phyloP scores from a whole-genome alignment of 2,113 vertebrate species.

The Empidonax alnorum region DNA sequence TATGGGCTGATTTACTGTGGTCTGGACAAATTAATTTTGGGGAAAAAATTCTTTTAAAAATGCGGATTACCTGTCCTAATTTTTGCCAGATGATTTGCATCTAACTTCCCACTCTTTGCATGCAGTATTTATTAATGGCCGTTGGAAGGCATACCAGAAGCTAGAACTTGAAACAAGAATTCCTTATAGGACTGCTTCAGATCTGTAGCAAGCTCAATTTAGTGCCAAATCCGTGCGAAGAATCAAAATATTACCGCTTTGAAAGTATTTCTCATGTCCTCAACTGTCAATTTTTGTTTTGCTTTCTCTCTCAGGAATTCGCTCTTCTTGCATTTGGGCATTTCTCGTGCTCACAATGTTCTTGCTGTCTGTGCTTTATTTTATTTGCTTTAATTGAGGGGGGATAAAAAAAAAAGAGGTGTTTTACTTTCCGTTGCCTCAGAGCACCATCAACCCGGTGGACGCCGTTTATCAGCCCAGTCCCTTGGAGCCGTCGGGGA shows the following conservation, averaged over 20 bases:
- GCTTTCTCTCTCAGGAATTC: slow-evolving; percentile 45
- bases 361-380: background rate
- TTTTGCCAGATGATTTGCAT: background rate
- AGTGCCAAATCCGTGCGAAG: background rate
- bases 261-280: slow-evolving; percentile 32
- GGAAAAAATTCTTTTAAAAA: fast-evolving
- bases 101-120: background rate
- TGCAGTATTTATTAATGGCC: background rate
- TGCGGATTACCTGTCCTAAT: background rate
- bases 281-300: slow-evolving; percentile 47
- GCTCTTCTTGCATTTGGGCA: slow-evolving; percentile 11
- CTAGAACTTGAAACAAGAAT: background rate
- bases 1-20: background rate
- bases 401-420: background rate
- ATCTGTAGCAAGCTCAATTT: background rate
- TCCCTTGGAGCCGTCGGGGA: slow-evolving; percentile 85
- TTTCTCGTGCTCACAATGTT: slow-evolving; percentile 21
- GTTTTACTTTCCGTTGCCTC: slow-evolving; percentile 46
- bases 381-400: background rate
- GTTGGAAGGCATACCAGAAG: background rate
- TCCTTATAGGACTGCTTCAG: background rate
- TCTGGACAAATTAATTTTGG: background rate
- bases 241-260: background rate
- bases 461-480: slow-evolving; percentile 93
- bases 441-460: slow-evolving; percentile 99